Evolutionary conservation across 1,140 invertebrate species (phyloP), one percentile per base, ranked within the genome.

Genomic region (Tetraneura akinire): DNA sequence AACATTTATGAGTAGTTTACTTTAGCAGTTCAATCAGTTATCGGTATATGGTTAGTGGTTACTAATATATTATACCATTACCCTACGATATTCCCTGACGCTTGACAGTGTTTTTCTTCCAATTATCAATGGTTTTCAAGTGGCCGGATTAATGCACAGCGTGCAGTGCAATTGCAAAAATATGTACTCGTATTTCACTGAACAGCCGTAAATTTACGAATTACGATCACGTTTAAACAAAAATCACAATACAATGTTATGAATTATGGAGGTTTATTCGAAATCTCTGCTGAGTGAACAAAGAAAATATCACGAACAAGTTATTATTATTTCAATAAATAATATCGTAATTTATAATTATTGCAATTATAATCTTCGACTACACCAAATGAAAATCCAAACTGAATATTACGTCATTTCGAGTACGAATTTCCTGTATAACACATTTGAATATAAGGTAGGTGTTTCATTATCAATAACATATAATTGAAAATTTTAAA

Each of bases 81-180:
- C n/a, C n/a, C n/a, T n/a, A n/a, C n/a, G n/a, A n/a, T n/a, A n/a
- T n/a, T n/a, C n/a, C n/a, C n/a, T n/a, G n/a, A n/a, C n/a, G n/a
- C n/a, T n/a, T 26, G 57, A 60, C 57, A 29, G 57, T 60, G 14
- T 57, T 26, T n/a, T n/a, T n/a, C 57, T 29, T 26, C 23, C 13
- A 26, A 23, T 26, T 14, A 5, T 60, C 57, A 26, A 26, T 16
- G 16, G 57, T 60, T 60, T 60, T 60, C 57, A 23, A 60, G 23
- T 60, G 57, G 13, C 23, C 57, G 57, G 57, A 60, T 26, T 60
- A 60, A 60, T 60, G 57, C 57, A 26, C 57, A 60, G 57, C 57
- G 57, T 60, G 57, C 26, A 23, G 26, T 26, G 57, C n/a, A n/a
- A 26, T 37, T 37, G 32, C 8, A 37, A n/a, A n/a, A n/a, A n/a